A percentile compares a stretch with the other conserved stretches of the same genome.
Conservation (phyloP, 2,888 invertebrate genomes). For the Ornithoptera priamus region DNA sequence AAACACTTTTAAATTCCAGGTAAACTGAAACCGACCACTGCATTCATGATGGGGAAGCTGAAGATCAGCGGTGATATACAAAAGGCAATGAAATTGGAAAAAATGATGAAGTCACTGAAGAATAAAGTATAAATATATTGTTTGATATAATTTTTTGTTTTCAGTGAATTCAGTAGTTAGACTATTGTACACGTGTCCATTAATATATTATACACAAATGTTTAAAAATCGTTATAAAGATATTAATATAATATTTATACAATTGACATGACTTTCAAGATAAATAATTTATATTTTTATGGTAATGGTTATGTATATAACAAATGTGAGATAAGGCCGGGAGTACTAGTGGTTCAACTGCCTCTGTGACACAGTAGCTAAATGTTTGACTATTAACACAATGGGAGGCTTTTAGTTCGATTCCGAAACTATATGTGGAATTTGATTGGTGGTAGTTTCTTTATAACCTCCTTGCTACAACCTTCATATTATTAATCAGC, state of each 20-base stretch:
- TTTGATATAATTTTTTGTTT: neutral
- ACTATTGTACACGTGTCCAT: constrained; percentile 12
- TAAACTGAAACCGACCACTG: constrained; percentile 93
- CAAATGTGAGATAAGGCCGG: neutral
- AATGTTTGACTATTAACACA: too few relatives aligned
- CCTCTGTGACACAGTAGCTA: too few relatives aligned
- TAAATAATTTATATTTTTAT: neutral
- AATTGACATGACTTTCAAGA: neutral
- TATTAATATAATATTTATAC: too few relatives aligned
- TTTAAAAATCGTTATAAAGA: constrained; percentile 1
- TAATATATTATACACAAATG: constrained; percentile 7
- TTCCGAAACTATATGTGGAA: too few relatives aligned
- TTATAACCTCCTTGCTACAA: too few relatives aligned
- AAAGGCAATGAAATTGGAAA: constrained; percentile 97
- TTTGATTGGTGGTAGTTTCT: too few relatives aligned
- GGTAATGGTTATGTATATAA: neutral
- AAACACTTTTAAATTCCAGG: constrained; percentile 66
- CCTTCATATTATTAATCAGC: too few relatives aligned
- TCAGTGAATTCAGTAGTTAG: neutral
- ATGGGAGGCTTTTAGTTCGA: too few relatives aligned
- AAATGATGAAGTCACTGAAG: constrained; percentile 90
- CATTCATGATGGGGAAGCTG: constrained; percentile 97
- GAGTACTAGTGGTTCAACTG: too few relatives aligned
- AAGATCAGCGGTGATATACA: constrained; percentile 95
- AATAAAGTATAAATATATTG: constrained; percentile 66